These are phyloP conservation scores for Sycophaga agraensis DNA, from an alignment of 1,140 invertebrate genomes.

Conservation along the genomic window DNA sequence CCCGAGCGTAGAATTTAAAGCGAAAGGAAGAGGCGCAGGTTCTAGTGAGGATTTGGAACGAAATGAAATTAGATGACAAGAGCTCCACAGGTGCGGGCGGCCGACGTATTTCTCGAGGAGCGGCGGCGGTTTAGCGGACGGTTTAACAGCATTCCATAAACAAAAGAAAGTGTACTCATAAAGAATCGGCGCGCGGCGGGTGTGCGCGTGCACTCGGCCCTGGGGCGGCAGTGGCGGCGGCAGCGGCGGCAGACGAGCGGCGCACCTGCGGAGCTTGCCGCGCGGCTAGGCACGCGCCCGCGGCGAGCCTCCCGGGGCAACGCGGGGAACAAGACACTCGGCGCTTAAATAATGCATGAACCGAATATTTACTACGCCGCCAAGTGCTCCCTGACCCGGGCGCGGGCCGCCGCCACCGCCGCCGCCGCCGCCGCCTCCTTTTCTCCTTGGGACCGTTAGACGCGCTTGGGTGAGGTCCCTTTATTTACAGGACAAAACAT, in stretches of 20 bases:
- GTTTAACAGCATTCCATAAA: constrained; percentile 36
- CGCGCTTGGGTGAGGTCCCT: constrained; percentile 11
- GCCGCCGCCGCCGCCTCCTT: neutral
- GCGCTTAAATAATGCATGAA: constrained; percentile 49
- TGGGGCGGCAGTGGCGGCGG: too few relatives aligned
- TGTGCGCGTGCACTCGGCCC: too few relatives aligned
- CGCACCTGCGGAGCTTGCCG: too few relatives aligned
- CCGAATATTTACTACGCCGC: constrained; percentile 40
- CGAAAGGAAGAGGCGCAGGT: neutral
- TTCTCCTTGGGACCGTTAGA: constrained; percentile 3
- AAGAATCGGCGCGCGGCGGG: constrained; percentile 45
- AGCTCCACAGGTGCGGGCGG: constrained; percentile 43
- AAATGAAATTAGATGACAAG: constrained; percentile 29
- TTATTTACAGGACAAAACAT: constrained; percentile 24
- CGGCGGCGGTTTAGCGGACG: constrained; percentile 7
- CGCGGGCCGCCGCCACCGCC: neutral
- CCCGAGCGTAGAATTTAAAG: too few relatives aligned
- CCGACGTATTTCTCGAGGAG: neutral
- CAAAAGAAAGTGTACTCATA: constrained; percentile 45
- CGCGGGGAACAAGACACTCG: constrained; percentile 45
- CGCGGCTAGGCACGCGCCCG: constrained; percentile 5
- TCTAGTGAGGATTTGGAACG: neutral
- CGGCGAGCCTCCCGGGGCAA: constrained; percentile 32
- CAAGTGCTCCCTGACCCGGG: constrained; percentile 4
- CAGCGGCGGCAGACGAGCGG: too few relatives aligned